Evolutionary conservation across 2,797 vertebrate species (phyloP), one percentile per base, ranked within the genome.

Genomic region (Lutjanus campechanus): DNA sequence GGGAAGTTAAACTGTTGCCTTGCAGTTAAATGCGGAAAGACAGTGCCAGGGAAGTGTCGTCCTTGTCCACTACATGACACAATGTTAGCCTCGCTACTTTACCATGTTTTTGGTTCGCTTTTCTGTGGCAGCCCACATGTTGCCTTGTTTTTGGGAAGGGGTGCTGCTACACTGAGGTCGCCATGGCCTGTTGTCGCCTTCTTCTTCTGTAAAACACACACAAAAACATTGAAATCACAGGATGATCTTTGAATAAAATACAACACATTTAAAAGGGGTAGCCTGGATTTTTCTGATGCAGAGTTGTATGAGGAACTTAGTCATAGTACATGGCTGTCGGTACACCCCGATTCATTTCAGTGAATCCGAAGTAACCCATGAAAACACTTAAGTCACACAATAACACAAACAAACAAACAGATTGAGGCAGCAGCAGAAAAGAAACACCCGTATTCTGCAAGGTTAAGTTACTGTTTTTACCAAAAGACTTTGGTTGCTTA

Each of bases 121-220:
- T 46, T 68, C 68, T 65, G 47, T 36, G 12, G 55, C 22, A 3
- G 43, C 29, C 25, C 68, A 84, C 7, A 66, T 1, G 62, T 5
- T 46, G 47, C 69, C 76, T 55, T 69, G 74, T 6, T 2, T 55
- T 77, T 66, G 43, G 15, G 74, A 29, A 20, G 19, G 1, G 16
- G 2, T 76, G 77, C n/a, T 40, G 22, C 43, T 56, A 22, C 71
- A 15, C 11, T 74, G 73, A 72, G 92, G 90, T 84, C 89, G 91
- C 93, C 92, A 94, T 4, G 91, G 77, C 50, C 91, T 82, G 41
- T 70, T 81, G 43, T 49, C 11, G 13, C 25, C 62, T n/a, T 91
- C 78, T n/a, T 91, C 78, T n/a, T 88, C 93, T 94, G 73, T 3
- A 76, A 69, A 60, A 82, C 2, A 65, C 3, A 72, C 2, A 72